Conservation (phyloP, 30 jellyfish, hydroid and myxozoan genomes). For the Cassiopea xamachana region DNA sequence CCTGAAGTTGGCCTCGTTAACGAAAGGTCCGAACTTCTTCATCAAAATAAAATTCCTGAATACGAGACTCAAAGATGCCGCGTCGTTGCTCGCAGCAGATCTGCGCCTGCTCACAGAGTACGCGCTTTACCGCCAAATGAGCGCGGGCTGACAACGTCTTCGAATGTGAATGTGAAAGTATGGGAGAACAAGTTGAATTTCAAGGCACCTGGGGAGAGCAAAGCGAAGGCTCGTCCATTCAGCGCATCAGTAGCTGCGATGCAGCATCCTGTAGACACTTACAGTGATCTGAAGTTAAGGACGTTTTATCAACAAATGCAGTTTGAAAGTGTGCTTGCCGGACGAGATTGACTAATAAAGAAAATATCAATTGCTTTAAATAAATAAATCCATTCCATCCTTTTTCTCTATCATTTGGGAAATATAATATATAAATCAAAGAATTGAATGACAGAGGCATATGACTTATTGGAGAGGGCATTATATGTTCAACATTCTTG, state of each 20-base stretch:
- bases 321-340: conserved; percentile 54
- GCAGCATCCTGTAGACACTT: conserved; percentile 44
- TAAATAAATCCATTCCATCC: background rate
- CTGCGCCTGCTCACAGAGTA: conserved; percentile 87
- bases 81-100: conserved; percentile 73
- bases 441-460: no score
- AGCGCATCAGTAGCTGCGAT: conserved; percentile 55
- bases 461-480: no score
- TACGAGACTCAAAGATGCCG: background rate
- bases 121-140: conserved; percentile 66
- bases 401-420: background rate
- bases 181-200: conserved; percentile 50
- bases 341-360: background rate
- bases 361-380: background rate
- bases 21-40: conserved; percentile 7
- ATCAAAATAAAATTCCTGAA: background rate
- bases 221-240: conserved; percentile 37
- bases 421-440: no score
- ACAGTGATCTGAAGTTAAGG: conserved; percentile 53
- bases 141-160: conserved; percentile 83
- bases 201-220: background rate
- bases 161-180: conserved; percentile 41
- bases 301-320: conserved; percentile 72
- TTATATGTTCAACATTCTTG: no score
- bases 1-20: conserved; percentile 6